A percentile compares a stretch with the other conserved stretches of the same genome.
Evolutionary conservation across 1,140 invertebrate species (phyloP).

Genomic region (Drosophila funebris): DNA sequence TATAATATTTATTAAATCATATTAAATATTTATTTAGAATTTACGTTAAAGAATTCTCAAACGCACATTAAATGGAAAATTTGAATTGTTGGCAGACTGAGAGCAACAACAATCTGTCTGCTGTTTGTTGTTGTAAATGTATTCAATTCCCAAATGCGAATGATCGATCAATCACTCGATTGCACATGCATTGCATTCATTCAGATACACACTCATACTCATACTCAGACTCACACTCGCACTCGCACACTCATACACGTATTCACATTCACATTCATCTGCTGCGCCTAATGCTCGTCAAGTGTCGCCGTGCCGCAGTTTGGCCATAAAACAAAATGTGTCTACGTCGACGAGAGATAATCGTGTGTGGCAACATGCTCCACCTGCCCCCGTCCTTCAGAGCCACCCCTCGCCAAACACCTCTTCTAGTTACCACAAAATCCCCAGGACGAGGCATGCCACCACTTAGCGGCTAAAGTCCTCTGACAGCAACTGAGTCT

Average conservation of each 20-base stretch:
- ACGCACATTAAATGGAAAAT: too few relatives aligned
- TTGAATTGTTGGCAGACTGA: not conserved
- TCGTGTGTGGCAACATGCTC: constrained; percentile 10
- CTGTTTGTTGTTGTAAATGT: constrained; percentile 7
- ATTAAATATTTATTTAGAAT: too few relatives aligned
- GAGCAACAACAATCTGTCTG: not conserved
- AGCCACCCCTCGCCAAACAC: not conserved
- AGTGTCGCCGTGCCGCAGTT: constrained; percentile 21
- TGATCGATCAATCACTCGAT: constrained; percentile 36
- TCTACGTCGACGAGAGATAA: not conserved
- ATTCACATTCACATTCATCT: constrained; percentile 10
- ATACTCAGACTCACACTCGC: not conserved
- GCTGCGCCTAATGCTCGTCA: constrained; percentile 26
- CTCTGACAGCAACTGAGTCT: constrained; percentile 51
- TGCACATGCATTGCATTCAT: constrained; percentile 15
- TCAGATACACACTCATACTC: not conserved
- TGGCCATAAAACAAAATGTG: constrained; percentile 37
- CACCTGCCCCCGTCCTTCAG: not conserved
- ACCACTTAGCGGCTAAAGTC: constrained; percentile 61
- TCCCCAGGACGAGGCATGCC: constrained; percentile 41
- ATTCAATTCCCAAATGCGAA: constrained; percentile 13
- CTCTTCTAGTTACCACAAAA: constrained; percentile 15
- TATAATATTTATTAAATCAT: too few relatives aligned
- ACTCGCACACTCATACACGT: not conserved
- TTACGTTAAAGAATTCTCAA: too few relatives aligned